Percentiles rank a stretch among this genome's conserved stretches.
phyloP scores from a whole-genome alignment of 2,888 invertebrate genomes.

The Coelopa pilipes region DNA sequence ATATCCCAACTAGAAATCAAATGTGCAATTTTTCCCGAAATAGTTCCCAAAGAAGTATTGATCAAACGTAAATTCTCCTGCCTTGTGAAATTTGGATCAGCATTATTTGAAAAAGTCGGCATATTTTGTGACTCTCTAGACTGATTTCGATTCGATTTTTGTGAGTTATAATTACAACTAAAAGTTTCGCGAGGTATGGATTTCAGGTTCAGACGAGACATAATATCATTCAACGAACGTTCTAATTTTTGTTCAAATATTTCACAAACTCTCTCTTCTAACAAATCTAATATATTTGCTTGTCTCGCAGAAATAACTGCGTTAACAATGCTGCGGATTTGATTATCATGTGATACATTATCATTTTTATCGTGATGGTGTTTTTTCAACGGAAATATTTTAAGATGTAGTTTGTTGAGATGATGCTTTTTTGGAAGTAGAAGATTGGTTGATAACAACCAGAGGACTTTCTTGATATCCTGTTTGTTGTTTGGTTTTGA shows the following conservation, averaged over 20 bases:
- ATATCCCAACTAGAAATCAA: constrained; percentile 22
- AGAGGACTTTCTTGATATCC: neutral
- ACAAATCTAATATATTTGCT: neutral
- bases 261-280: neutral
- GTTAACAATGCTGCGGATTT: neutral
- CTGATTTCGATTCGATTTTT: neutral
- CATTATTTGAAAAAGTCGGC: neutral
- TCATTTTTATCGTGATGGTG: neutral
- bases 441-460: neutral
- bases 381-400: too few species aligned
- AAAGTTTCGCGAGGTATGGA: neutral
- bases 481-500: neutral
- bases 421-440: neutral
- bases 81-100: neutral
- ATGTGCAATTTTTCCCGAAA: constrained; percentile 3
- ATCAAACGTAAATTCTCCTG: neutral
- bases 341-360: neutral
- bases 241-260: constrained; percentile 3
- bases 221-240: neutral
- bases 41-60: neutral
- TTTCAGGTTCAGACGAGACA: neutral
- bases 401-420: neutral
- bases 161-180: neutral
- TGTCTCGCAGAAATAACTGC: constrained; percentile 5
- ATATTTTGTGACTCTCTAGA: constrained; percentile 1